Base-by-base conservation (phyloP, 2,888 invertebrate species). In the Chironomus tentans region DNA sequence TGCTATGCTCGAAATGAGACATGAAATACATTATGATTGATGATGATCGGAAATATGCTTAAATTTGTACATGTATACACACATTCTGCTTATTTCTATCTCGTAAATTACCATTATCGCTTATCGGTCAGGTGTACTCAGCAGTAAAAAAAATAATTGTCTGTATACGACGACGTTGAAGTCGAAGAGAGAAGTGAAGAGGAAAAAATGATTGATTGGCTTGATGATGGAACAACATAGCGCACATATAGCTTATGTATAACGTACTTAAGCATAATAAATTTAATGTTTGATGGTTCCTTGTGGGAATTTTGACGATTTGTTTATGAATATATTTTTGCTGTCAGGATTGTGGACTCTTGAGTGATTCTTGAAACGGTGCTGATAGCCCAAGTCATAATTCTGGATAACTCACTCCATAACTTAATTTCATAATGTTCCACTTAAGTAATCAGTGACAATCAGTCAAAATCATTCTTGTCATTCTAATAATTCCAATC, bases 91-190 rank as follows among this genome's bases (percentile, higher is more conserved):
- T 56, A 56, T 56, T 56, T 56, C 56, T 56, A 18, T 15, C 18
- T 56, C 56, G 65, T 65, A 24, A 24, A 68, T 38, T n/a, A 47
- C 74, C 62, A 72, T 61, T 72, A 74, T 74, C 68, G 74, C 74
- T 74, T 74, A 74, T 74, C 74, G 74, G 74, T 74, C 74, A 74
- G 74, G 74, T 74, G 74, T 74, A 74, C 62, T 74, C 74, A 74
- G 47, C 74, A 74, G 72, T 72, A 72, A 72, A 72, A 68, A 18
- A 68, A 15, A 68, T 28, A 68, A 38, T 68, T 46, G 68, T 21
- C 12, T 38, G 10, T 38, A 15, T 68, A 18, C 21, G 65, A n/a
- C 18, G 21, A 24, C 21, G 65, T 12, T 24, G 24, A 65, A 65
- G 21, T 4, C 65, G 65, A 65, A 7, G 56, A 56, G 56, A 56